Evolutionary conservation across 1,140 invertebrate species (phyloP).

Genomic region (Anastatus disparis): DNA sequence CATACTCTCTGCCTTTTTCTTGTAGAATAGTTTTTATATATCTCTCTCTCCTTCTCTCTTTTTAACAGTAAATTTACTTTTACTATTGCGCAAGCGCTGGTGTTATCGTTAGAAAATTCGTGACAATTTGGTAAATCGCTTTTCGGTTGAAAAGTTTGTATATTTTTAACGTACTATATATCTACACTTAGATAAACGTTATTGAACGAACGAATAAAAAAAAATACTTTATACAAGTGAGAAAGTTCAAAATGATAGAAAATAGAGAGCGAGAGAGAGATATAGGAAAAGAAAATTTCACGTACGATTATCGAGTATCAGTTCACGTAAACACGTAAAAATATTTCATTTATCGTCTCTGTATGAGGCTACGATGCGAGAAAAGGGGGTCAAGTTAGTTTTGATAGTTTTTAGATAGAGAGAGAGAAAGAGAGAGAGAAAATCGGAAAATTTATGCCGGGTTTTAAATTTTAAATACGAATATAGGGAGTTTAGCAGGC

Average conservation of each 20-base stretch:
- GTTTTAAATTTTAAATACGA: no score
- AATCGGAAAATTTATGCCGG: no score
- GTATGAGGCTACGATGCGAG: no score
- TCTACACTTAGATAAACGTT: no score
- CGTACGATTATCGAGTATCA: not conserved
- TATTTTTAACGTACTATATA: not conserved
- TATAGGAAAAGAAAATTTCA: not conserved
- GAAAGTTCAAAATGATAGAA: no score
- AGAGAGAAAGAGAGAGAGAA: no score
- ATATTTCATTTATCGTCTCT: slow-evolving; percentile 2
- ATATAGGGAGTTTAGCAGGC: no score
- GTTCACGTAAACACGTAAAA: not conserved
- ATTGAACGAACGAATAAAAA: not conserved
- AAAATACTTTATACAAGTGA: no score
- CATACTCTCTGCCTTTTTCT: slow-evolving; percentile 44
- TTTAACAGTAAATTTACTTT: no score
- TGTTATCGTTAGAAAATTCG: slow-evolving; percentile 45
- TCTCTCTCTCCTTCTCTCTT: slow-evolving; percentile 3
- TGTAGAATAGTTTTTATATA: slow-evolving; percentile 46
- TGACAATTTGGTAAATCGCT: slow-evolving; percentile 50
- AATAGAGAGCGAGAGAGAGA: no score
- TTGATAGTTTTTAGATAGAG: no score
- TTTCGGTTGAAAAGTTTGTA: slow-evolving; percentile 11
- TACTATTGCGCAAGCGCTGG: not conserved
- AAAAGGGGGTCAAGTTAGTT: no score